phyloP scores from a whole-genome alignment of 2,888 invertebrate genomes.

The Shargacucullia verbasci region DNA sequence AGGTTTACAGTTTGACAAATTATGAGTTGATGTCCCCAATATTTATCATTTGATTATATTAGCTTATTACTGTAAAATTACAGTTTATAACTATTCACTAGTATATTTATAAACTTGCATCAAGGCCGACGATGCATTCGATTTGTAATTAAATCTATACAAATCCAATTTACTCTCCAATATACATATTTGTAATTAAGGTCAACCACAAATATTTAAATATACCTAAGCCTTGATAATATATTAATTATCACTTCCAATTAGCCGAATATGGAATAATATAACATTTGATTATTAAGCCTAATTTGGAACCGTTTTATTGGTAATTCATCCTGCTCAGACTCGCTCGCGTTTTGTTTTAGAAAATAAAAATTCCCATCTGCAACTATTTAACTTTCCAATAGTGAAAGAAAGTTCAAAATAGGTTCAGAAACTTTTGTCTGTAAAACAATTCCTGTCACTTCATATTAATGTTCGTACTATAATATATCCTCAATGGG shows the following conservation, averaged over 20 bases:
- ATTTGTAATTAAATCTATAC: neutral
- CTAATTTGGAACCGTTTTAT: neutral
- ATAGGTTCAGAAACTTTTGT: too few species aligned
- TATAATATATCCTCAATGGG: slow-evolving; percentile 28
- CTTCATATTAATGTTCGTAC: too few species aligned
- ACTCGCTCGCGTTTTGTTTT: too few species aligned
- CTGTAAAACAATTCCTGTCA: too few species aligned
- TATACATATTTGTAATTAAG: slow-evolving; percentile 10
- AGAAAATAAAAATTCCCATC: too few species aligned
- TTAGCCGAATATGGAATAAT: slow-evolving; percentile 1
- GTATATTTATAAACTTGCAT: too few species aligned
- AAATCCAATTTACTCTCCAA: slow-evolving; percentile 8
- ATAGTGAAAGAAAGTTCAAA: too few species aligned
- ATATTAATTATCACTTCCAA: slow-evolving; percentile 1
- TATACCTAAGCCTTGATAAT: slow-evolving; percentile 7
- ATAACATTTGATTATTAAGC: neutral
- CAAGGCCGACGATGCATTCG: neutral
- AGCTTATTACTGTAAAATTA: too few species aligned
- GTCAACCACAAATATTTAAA: slow-evolving; percentile 7
- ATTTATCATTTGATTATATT: too few species aligned
- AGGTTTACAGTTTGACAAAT: neutral
- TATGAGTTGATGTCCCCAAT: neutral
- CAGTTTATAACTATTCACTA: too few species aligned
- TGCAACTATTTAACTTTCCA: too few species aligned
- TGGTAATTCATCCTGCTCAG: neutral